Evolutionary conservation across 2,888 invertebrate genomes (phyloP), one percentile per base, ranked within the genome.

Genomic region (Leptopilina syphax): DNA sequence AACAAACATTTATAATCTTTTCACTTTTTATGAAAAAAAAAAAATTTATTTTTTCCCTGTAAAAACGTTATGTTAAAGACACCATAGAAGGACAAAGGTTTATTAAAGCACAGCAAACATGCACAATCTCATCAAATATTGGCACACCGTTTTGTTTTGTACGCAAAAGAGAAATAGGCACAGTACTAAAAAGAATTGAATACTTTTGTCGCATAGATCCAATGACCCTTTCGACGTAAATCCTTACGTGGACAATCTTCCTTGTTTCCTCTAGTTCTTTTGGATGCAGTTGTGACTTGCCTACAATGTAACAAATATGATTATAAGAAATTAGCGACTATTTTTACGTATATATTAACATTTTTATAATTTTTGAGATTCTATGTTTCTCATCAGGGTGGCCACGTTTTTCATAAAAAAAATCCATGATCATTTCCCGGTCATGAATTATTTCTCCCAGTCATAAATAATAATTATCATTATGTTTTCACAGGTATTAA

Each of bases 1-100:
- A 63, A 3, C 7, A 63, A 12, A 63, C 27, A 27, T 7, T 67
- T 12, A 27, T 6, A 47, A 70, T 41, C n/a, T n/a, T n/a, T n/a
- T n/a, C n/a, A n/a, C n/a, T n/a, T n/a, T n/a, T n/a, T n/a, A n/a
- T n/a, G 44, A 44, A 44, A 44, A 7, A 7, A 44, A 44, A 44
- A n/a, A n/a, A n/a, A n/a, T n/a, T n/a, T n/a, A n/a, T n/a, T n/a
- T n/a, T n/a, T n/a, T n/a, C n/a, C 44, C 44, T 44, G 44, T 3
- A 5, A 60, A 60, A 60, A 3, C 54, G 3, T 65, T 76, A 76
- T 7, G 44, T 24, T 13, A 10, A 27, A 13, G 18, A 41, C 24
- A 76, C 76, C 50, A 79, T 66, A 27, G 78, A 68, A 47, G 78
- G 70, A 10, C 65, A 73, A 9, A 79, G 12, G 50, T 73, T 76